Base-by-base conservation (phyloP, 2,888 invertebrate species). In the Tigriopus californicus region DNA sequence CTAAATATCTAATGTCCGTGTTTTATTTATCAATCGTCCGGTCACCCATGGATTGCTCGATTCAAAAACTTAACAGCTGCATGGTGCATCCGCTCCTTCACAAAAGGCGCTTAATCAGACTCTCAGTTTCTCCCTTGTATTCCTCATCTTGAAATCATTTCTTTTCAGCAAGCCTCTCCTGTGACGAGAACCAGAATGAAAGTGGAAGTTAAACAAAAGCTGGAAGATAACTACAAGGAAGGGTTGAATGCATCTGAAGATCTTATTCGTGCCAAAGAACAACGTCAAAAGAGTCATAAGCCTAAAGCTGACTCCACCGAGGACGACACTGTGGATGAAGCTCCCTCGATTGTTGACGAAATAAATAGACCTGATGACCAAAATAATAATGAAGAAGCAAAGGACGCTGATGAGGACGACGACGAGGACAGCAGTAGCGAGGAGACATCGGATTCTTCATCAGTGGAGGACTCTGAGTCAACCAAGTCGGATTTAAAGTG, bases 281-380 rank as follows among this genome's bases (percentile, higher is more conserved):
- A 44, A 44, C 44, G 15, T 18, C 44, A n/a, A 44, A 44, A 15
- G 10, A 10, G 44, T 3, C 44, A 44, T 18, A 47, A 47, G 10
- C 10, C 18, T 10, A 22, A 44, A 6, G 20, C 12, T 11, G 18
- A 56, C 11, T 3, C 18, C 2, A 13, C 40, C 8, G 56, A 56
- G 20, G 56, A 56, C 6, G 56, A 56, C 22, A 56, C 56, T 2
- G 44, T 56, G 11, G 25, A 56, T 25, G 56, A 56, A 25, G 56
- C 56, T 1, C 56, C 56, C 20, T 56, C 56, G 6, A 56, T 56
- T 42, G 44, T 56, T 12, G 56, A 56, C 33, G 56, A 52, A 20
- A 52, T 52, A 33, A 33, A 33, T 33, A 33, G 8, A 8, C 33
- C 33, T 33, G 33, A 33, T 33, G 33, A 33, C 33, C 33, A 33